Percentiles rank a stretch among this genome's conserved stretches.
phyloP scores from a whole-genome alignment of 2,888 invertebrate genomes.

The Hesperia comma region DNA sequence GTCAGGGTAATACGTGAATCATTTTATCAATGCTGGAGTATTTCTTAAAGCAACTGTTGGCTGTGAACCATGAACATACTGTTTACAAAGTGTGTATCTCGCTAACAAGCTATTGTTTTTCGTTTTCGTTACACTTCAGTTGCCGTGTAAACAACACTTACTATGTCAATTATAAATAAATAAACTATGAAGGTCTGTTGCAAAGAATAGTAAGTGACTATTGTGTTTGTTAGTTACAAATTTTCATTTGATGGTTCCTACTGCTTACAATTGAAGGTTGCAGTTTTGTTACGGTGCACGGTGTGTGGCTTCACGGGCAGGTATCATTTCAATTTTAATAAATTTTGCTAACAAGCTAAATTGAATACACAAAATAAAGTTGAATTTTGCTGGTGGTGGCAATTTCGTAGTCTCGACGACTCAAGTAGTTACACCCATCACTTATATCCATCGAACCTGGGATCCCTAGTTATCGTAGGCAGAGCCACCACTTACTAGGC shows the following conservation, averaged over 20 bases:
- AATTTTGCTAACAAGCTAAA: too few relatives aligned
- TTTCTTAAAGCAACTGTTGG: slow-evolving; percentile 11
- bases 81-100: slow-evolving; percentile 32
- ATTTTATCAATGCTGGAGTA: slow-evolving; percentile 4
- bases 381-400: too few relatives aligned
- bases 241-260: slow-evolving; percentile 1
- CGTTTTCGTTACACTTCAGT: slow-evolving; percentile 34
- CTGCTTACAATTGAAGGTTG: not conserved
- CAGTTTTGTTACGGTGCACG: not conserved
- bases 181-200: slow-evolving; percentile 16
- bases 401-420: too few relatives aligned
- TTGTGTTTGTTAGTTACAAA: slow-evolving; percentile 1
- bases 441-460: too few relatives aligned
- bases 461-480: too few relatives aligned
- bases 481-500: too few relatives aligned
- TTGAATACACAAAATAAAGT: too few relatives aligned
- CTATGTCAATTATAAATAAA: slow-evolving; percentile 23
- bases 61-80: slow-evolving; percentile 28
- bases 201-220: not conserved
- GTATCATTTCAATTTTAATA: too few relatives aligned
- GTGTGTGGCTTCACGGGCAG: too few relatives aligned
- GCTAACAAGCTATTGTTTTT: slow-evolving; percentile 35
- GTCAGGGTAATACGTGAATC: not conserved
- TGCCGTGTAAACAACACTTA: slow-evolving; percentile 28
- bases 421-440: too few relatives aligned